Conservation (phyloP, 2,797 vertebrate species). For the Balearica regulorum region DNA sequence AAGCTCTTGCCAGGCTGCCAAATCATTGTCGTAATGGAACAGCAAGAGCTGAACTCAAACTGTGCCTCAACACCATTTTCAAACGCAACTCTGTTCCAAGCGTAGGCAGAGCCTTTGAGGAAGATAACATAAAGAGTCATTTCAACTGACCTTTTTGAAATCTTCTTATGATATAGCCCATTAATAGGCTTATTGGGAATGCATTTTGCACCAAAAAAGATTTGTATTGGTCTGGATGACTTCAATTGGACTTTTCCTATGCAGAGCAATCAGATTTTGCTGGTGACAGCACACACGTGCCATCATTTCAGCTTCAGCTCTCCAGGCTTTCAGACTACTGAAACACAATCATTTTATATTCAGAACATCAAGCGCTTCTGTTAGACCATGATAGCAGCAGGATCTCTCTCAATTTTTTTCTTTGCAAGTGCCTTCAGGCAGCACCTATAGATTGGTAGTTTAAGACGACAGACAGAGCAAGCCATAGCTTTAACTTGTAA, state of each 20-base stretch:
- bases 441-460: constrained; percentile 26
- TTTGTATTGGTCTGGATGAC: neutral
- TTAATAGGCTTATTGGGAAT: neutral
- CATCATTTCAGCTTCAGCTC: neutral
- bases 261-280: neutral
- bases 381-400: constrained; percentile 46
- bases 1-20: constrained; percentile 15
- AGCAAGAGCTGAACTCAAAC: constrained; percentile 3
- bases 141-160: constrained; percentile 18
- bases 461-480: constrained; percentile 35
- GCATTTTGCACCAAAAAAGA: neutral
- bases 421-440: constrained; percentile 4
- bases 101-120: neutral
- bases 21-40: neutral
- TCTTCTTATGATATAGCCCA: neutral
- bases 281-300: neutral
- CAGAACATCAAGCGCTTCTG: constrained; percentile 49
- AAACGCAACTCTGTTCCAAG: neutral
- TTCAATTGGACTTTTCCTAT: neutral
- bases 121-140: neutral
- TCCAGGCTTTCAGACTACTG: neutral
- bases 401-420: constrained; percentile 12
- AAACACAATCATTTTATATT: constrained; percentile 45
- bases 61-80: neutral
- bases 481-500: constrained; percentile 66